Conservation (phyloP, 2,797 vertebrate genomes). For the Sarcophilus harrisii region DNA sequence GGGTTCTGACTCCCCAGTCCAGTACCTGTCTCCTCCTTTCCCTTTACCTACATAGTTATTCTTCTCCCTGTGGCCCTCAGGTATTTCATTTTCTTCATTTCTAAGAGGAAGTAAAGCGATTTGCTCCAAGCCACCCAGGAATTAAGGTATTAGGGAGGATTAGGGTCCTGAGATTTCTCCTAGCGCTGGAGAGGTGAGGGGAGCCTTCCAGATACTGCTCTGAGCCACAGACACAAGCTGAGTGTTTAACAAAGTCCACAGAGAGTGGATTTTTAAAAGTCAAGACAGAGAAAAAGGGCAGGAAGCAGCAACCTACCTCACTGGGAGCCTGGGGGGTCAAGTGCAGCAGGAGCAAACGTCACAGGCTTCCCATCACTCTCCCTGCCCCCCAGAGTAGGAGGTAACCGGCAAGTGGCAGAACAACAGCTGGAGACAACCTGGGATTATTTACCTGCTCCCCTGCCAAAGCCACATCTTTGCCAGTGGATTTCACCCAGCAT, state of each 20-base stretch:
- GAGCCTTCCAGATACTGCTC: neutral
- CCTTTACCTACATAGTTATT: neutral
- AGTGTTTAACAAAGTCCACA: neutral
- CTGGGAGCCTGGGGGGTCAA: neutral
- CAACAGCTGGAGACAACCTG: neutral
- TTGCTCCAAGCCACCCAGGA: neutral
- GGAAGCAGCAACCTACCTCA: neutral
- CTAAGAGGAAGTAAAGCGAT: neutral
- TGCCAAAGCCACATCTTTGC: neutral
- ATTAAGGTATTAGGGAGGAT: neutral
- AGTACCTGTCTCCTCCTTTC: neutral
- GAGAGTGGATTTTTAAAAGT: neutral
- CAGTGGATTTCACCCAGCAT: neutral
- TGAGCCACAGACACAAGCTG: neutral
- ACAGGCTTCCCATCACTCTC: neutral
- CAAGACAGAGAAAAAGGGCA: neutral
- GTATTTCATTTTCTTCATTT: neutral
- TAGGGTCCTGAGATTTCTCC: neutral
- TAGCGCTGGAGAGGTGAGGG: fast-evolving
- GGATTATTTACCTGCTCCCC: neutral
- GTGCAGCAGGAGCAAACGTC: neutral
- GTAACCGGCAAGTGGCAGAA: neutral
- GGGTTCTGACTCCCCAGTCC: neutral
- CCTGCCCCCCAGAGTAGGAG: neutral
- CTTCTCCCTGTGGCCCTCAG: neutral